Evolutionary conservation across 2,113 vertebrate species (phyloP).

Genomic region (Istiophorus platypterus): DNA sequence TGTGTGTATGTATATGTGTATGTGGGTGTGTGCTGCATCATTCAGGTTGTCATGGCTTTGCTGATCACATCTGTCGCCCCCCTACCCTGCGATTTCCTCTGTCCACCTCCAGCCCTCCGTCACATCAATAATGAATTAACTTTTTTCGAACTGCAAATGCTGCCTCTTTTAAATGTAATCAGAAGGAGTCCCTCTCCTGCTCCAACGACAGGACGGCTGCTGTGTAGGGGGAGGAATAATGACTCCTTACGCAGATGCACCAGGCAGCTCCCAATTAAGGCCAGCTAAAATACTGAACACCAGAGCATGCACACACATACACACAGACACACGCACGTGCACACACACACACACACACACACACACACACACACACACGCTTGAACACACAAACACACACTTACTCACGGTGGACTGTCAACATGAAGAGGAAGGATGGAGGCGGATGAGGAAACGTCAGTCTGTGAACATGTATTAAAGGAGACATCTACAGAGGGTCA

Average conservation of each 20-base stretch:
- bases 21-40: conserved; percentile 21
- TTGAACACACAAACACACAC: background rate
- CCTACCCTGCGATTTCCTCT: conserved; percentile 33
- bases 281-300: conserved; percentile 48
- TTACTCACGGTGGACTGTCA: conserved; percentile 34
- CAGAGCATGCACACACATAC: conserved; percentile 24
- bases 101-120: conserved; percentile 48
- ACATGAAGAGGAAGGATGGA: conserved; percentile 56
- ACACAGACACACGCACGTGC: background rate
- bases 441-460: conserved; percentile 61
- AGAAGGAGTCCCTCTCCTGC: conserved; percentile 40
- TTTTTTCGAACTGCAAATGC: conserved; percentile 49
- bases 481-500: conserved; percentile 64
- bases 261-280: conserved; percentile 58
- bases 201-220: conserved; percentile 33
- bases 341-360: too few relatives aligned
- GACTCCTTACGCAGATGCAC: conserved; percentile 40
- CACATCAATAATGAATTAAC: conserved; percentile 68
- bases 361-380: background rate
- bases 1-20: conserved; percentile 9
- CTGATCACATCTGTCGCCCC: conserved; percentile 39
- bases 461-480: conserved; percentile 69
- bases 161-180: conserved; percentile 46
- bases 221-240: conserved; percentile 47
- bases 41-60: conserved; percentile 24